Base-by-base conservation (phyloP, 2,888 invertebrate genomes). In the Leuctra nigra region DNA sequence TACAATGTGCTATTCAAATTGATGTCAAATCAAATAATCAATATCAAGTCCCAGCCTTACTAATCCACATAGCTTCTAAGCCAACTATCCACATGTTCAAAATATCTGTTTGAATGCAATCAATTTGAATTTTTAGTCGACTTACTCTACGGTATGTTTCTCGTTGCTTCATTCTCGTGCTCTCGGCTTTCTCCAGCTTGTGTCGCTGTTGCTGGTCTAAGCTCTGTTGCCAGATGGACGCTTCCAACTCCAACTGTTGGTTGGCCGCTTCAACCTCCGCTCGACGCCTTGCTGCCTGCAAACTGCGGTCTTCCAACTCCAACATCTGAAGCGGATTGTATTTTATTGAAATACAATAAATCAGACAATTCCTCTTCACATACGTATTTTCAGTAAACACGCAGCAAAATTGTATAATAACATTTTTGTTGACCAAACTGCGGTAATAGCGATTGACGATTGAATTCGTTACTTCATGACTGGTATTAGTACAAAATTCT, bases 71-170 rank as follows among this genome's bases (percentile, higher is more conserved):
- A n/a, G n/a, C n/a, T n/a, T n/a, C n/a, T n/a, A n/a, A n/a, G n/a
- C n/a, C n/a, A n/a, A n/a, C n/a, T n/a, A n/a, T n/a, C n/a, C n/a
- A n/a, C n/a, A n/a, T n/a, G n/a, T n/a, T n/a, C n/a, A n/a, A n/a
- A n/a, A n/a, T n/a, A n/a, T n/a, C n/a, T n/a, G n/a, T n/a, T n/a
- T n/a, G n/a, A n/a, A n/a, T n/a, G n/a, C n/a, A n/a, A n/a, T n/a
- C n/a, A n/a, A n/a, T n/a, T n/a, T n/a, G n/a, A n/a, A n/a, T n/a
- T n/a, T n/a, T n/a, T n/a, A n/a, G n/a, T n/a, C n/a, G n/a, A 55
- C 61, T 52, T 55, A 64, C 65, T 57, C 63, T 64, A n/a, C 63
- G 61, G 41, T 59, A 59, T 14, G 53, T 57, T 35, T 63, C 62
- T n/a, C 56, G 57, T 23, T 59, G 60, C 14, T 60, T 53, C 4